A percentile compares a stretch with the other conserved stretches of the same genome.
Evolutionary conservation across 2,113 vertebrate genomes (phyloP).

Genomic region (Hystrix brachyura): DNA sequence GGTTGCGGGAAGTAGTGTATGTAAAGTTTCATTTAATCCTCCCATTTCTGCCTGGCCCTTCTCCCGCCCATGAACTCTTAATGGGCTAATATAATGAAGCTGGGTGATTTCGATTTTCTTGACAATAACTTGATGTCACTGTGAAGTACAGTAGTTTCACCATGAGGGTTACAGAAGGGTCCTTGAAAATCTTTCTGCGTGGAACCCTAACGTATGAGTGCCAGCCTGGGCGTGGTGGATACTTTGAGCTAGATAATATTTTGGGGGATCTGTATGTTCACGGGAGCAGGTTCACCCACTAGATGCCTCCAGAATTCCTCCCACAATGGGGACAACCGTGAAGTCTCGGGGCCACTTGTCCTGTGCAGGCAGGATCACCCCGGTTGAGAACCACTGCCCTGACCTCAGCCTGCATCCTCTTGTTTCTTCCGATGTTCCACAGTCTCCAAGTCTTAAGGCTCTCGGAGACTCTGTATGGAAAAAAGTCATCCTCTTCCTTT

Average conservation of each 20-base stretch:
- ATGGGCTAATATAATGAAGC: not conserved
- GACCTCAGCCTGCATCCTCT: not conserved
- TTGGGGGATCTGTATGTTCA: not conserved
- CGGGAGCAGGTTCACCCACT: not conserved
- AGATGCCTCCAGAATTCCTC: not conserved
- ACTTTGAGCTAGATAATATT: not conserved
- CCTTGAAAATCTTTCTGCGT: not conserved
- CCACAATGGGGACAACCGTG: rapidly evolving
- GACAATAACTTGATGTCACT: not conserved
- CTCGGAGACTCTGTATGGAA: not conserved
- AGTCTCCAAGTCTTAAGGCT: not conserved
- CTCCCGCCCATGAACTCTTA: not conserved
- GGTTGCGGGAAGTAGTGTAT: not conserved
- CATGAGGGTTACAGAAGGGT: not conserved
- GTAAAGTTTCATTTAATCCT: not conserved
- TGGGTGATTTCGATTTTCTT: not conserved
- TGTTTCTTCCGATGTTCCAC: not conserved
- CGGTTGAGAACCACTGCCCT: not conserved
- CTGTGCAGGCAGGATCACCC: not conserved
- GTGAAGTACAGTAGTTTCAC: not conserved
- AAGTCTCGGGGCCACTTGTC: not conserved
- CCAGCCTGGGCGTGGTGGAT: not conserved
- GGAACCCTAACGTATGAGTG: not conserved
- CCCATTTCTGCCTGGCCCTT: not conserved
- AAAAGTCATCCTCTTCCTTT: not conserved